These are phyloP conservation scores for Uropetala carovei DNA, from an alignment of 2,888 invertebrate genomes.

Conservation along the genomic window DNA sequence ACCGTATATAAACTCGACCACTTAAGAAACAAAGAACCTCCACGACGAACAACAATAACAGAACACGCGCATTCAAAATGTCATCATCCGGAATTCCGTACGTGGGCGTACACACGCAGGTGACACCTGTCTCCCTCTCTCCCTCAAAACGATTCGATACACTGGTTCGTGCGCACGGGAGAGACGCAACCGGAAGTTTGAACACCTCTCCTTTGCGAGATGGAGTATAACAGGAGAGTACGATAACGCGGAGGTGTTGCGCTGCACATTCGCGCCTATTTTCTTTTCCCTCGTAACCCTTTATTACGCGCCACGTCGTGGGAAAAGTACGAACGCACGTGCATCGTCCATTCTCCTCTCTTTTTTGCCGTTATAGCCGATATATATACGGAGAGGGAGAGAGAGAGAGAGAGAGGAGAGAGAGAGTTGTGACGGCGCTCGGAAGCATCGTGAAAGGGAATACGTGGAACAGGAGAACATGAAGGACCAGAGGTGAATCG, in stretches of 20 bases:
- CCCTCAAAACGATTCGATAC: background rate
- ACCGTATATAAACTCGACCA: too few relatives aligned
- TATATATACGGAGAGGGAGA: too few relatives aligned
- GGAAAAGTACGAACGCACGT: too few relatives aligned
- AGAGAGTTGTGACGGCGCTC: background rate
- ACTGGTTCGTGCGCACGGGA: background rate
- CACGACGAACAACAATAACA: background rate
- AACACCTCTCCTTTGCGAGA: conserved; percentile 5
- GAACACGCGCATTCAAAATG: background rate
- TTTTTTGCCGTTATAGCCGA: too few relatives aligned
- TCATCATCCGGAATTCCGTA: background rate
- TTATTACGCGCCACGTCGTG: background rate
- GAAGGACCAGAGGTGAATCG: background rate
- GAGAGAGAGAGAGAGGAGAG: too few relatives aligned
- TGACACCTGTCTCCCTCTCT: background rate
- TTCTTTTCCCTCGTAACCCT: background rate
- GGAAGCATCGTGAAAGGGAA: background rate
- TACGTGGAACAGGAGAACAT: background rate
- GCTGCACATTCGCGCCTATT: background rate
- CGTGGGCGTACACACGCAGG: background rate
- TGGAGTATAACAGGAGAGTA: background rate
- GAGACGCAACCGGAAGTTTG: background rate
- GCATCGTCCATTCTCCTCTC: too few relatives aligned
- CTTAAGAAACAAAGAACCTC: background rate
- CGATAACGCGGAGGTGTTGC: background rate